Percentiles rank a stretch among this genome's conserved stretches.
Evolutionary conservation across 2,888 invertebrate genomes (phyloP).

Genomic region (Gortyna flavago): DNA sequence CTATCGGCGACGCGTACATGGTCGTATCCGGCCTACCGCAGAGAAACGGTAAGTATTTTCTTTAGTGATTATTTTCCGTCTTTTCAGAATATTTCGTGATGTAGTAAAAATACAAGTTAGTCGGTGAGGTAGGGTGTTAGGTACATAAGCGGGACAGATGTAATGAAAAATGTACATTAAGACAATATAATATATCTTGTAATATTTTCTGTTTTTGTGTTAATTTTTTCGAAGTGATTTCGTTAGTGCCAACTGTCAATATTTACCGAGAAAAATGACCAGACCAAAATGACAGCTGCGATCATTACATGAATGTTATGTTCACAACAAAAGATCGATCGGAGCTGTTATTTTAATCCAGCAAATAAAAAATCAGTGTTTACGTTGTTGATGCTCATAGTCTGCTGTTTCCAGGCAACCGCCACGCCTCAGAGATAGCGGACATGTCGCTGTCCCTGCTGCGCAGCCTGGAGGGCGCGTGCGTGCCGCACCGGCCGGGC

Average conservation of each 20-base stretch:
- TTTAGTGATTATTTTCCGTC: neutral
- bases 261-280: too few relatives aligned
- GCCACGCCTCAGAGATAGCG: conserved; percentile 91
- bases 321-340: neutral
- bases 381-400: neutral
- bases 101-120: too few relatives aligned
- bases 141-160: too few relatives aligned
- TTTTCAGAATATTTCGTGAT: neutral
- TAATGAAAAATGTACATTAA: too few relatives aligned
- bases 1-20: conserved; percentile 92
- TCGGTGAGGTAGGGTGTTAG: too few relatives aligned
- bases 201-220: too few relatives aligned
- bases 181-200: too few relatives aligned
- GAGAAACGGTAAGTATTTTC: conserved; percentile 85
- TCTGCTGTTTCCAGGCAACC: conserved; percentile 80
- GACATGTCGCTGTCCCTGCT: conserved; percentile 90
- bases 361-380: neutral
- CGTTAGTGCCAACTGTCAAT: too few relatives aligned
- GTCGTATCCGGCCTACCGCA: conserved; percentile 90
- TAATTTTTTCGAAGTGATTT: neutral
- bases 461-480: conserved; percentile 86
- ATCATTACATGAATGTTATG: neutral
- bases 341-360: neutral
- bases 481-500: conserved; percentile 88
- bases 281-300: neutral